These are phyloP conservation scores for Gallinago nigripennis DNA, from an alignment of 2,797 vertebrate genomes.

Conservation along the genomic window DNA sequence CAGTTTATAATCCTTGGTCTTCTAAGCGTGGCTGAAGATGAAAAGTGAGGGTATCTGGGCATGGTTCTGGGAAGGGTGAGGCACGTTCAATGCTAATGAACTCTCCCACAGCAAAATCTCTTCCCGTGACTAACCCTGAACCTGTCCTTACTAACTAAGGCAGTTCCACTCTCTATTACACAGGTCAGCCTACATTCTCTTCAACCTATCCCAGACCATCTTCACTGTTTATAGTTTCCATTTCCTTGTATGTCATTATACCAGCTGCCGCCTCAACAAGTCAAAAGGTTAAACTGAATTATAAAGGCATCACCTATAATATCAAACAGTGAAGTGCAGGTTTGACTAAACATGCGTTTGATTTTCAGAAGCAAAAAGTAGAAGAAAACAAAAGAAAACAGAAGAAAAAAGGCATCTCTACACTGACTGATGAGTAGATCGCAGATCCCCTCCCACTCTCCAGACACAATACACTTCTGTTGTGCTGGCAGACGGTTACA, in stretches of 20 bases:
- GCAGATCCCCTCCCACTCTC: neutral
- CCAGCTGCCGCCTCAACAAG: neutral
- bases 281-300: neutral
- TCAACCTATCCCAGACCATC: neutral
- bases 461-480: neutral
- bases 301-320: neutral
- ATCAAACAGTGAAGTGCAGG: neutral
- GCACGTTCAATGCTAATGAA: neutral
- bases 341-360: neutral
- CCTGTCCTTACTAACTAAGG: neutral
- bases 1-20: neutral
- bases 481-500: neutral
- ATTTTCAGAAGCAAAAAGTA: conserved; percentile 1
- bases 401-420: neutral
- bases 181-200: neutral
- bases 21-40: neutral
- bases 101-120: neutral
- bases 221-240: neutral
- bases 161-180: neutral
- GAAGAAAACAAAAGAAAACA: neutral
- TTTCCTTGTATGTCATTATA: neutral
- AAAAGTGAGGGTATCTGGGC: neutral
- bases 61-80: neutral
- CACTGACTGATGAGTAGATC: neutral
- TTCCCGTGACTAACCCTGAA: neutral